These are phyloP conservation scores for Clupea harengus DNA, from an alignment of 2,113 vertebrate genomes.

Conservation along the genomic window DNA sequence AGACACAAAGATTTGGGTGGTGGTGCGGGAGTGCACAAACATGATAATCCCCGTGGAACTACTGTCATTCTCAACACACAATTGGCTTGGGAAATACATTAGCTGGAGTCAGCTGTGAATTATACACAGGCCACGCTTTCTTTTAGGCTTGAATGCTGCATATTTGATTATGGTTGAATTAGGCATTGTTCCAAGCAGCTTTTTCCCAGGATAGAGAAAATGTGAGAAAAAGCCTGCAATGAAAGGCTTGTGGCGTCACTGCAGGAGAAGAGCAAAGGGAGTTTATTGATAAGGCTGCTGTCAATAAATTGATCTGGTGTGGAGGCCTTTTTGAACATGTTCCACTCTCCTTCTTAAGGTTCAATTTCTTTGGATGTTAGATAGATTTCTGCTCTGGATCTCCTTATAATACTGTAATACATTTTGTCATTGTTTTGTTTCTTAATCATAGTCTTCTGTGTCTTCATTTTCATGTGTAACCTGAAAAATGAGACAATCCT, in stretches of 20 bases:
- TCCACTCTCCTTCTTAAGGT: not conserved
- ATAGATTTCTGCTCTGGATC: not conserved
- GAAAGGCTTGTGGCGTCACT: not conserved
- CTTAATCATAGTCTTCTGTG: too few relatives aligned
- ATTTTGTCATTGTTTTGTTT: too few relatives aligned
- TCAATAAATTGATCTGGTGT: not conserved
- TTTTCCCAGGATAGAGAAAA: not conserved
- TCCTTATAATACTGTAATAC: not conserved
- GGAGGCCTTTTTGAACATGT: not conserved
- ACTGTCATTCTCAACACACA: constrained; percentile 37
- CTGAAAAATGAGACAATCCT: too few relatives aligned
- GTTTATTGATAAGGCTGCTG: not conserved
- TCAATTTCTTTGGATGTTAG: not conserved
- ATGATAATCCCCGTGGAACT: constrained; percentile 45
- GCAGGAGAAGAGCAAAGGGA: too few relatives aligned
- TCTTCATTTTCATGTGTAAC: too few relatives aligned
- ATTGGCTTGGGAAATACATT: not conserved
- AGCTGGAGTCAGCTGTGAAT: not conserved
- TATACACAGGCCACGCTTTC: constrained; percentile 34
- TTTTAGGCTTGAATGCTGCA: constrained; percentile 33
- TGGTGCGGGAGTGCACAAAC: constrained; percentile 14
- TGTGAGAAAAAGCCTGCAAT: not conserved
- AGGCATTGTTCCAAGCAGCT: not conserved
- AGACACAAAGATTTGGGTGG: not conserved
- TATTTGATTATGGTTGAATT: constrained; percentile 25